Conservation (phyloP, 2,113 vertebrate species). For the Plecotus auritus region DNA sequence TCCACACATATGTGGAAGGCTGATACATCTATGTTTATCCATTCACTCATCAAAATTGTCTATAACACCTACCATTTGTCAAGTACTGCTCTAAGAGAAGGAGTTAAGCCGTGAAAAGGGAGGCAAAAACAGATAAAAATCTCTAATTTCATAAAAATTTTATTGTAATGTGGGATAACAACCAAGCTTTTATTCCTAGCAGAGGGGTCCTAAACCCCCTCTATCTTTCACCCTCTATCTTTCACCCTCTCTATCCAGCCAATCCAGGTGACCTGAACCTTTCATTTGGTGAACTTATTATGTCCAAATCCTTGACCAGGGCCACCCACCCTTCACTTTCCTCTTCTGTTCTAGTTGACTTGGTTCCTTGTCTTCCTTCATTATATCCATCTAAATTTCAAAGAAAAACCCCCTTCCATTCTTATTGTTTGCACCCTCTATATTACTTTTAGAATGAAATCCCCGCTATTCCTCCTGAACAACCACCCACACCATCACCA, state of each 20-base stretch:
- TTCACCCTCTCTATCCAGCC: neutral
- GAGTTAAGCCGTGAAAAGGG: neutral
- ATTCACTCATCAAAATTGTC: neutral
- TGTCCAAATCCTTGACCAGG: neutral
- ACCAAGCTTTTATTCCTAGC: neutral
- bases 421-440: neutral
- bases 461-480: neutral
- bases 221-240: neutral
- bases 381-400: neutral
- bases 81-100: neutral
- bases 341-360: neutral
- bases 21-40: neutral
- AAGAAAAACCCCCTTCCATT: neutral
- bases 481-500: neutral
- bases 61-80: neutral
- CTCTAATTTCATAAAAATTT: neutral
- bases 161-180: neutral
- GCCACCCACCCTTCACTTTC: neutral
- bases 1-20: neutral
- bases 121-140: neutral
- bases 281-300: neutral
- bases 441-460: neutral
- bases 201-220: neutral
- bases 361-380: neutral
- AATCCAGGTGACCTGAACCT: neutral